Base-by-base conservation (phyloP, 2,113 vertebrate species). In the Alaudala cheleensis region DNA sequence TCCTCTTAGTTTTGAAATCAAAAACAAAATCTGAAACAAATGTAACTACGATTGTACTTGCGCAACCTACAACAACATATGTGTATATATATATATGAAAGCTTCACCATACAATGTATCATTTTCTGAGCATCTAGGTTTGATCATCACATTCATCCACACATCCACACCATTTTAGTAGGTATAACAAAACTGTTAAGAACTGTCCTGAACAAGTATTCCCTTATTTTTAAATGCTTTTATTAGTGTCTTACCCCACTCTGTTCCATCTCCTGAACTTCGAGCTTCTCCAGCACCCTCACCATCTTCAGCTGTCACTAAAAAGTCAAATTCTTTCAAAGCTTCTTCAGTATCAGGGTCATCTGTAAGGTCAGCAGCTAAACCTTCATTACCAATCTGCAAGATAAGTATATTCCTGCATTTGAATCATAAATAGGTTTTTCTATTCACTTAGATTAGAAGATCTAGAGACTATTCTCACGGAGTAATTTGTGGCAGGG, bases 301-400 rank as follows among this genome's bases (percentile, higher is more conserved):
- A 49, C 99, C 99, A 78, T 99, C 99, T 98, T 99, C 99, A 39
- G 99, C 99, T 51, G 99, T 99, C 86, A 99, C 99, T 98, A 99
- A 97, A 97, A 99, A 99, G 97, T 99, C 99, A 98, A 99, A 99
- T 97, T 99, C 99, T 97, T 99, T 99, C 96, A 99, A 97, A 9
- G 99, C 99, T 98, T 99, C 99, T 96, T 99, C 99, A 60, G 99
- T 99, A 98, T 99, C 99, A 12, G 98, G 97, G 57, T 99, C 98
- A 90, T 99, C 99, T 84, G 98, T 98, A 94, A 99, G 97, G 93
- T 99, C 99, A 34, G 99, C 98, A 47, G 99, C 98, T 97, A 99
- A 98, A 83, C 98, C 98, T 97, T 99, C 98, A 97, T 99, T 99
- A 93, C 98, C 98, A 87, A 99, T 98, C 98, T 99, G 86, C 65